phyloP scores from a whole-genome alignment of 1,140 invertebrate species.

The Chrysopa pallens region DNA sequence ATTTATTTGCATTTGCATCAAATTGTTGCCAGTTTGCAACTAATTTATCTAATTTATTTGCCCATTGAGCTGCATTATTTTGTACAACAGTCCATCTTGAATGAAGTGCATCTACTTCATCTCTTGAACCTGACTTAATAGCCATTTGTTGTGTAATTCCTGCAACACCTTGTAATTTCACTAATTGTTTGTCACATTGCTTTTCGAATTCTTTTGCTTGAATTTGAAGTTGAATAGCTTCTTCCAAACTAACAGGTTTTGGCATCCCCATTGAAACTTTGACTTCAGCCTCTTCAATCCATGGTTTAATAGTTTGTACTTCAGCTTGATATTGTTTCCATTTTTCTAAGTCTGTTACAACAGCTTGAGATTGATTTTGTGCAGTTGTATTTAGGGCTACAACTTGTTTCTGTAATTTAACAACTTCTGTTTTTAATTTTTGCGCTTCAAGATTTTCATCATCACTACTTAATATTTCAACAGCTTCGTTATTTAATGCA shows the following conservation, averaged over 20 bases:
- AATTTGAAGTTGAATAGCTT: constrained; percentile 58
- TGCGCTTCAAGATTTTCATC: constrained; percentile 43
- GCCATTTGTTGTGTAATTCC: constrained; percentile 53
- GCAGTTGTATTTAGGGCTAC: constrained; percentile 47
- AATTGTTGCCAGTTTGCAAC: constrained; percentile 65
- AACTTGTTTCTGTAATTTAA: constrained; percentile 45
- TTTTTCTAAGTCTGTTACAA: constrained; percentile 56
- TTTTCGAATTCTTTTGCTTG: constrained; percentile 46
- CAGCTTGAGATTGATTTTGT: constrained; percentile 48
- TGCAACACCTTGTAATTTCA: constrained; percentile 50
- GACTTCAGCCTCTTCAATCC: constrained; percentile 71
- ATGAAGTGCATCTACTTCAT: constrained; percentile 66
- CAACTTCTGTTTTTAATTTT: constrained; percentile 45
- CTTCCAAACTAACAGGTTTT: constrained; percentile 55
- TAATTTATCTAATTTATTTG: constrained; percentile 57
- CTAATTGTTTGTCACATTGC: constrained; percentile 58
- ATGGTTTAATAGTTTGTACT: constrained; percentile 64
- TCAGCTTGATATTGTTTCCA: constrained; percentile 73
- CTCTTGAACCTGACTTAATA: constrained; percentile 48
- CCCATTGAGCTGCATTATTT: constrained; percentile 50
- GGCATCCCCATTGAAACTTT: constrained; percentile 50
- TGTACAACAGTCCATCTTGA: constrained; percentile 61
- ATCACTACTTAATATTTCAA: constrained; percentile 43
- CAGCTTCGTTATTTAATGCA: constrained; percentile 55
- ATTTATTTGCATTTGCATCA: constrained; percentile 46